Conservation (phyloP, 2,797 vertebrate species). For the Atherinosoma microstoma region DNA sequence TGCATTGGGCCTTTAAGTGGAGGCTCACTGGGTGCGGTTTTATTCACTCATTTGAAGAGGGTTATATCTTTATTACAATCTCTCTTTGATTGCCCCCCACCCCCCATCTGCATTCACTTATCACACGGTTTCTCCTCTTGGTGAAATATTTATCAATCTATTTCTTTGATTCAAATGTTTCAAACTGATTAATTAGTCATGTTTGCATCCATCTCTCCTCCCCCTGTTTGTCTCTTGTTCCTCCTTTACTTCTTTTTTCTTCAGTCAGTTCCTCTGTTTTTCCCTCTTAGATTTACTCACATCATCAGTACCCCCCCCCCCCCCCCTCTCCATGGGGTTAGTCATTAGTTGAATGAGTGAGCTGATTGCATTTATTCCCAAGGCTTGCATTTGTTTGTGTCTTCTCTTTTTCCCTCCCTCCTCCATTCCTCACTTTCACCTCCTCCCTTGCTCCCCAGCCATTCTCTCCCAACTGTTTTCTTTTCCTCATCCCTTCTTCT, state of each 20-base stretch:
- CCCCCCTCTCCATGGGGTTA: constrained; percentile 67
- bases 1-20: constrained; percentile 55
- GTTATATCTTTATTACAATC: constrained; percentile 33
- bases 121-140: constrained; percentile 55
- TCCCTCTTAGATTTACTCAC: constrained; percentile 52
- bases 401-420: constrained; percentile 41
- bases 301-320: constrained; percentile 56
- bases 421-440: constrained; percentile 18
- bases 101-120: constrained; percentile 19
- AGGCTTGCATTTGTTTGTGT: constrained; percentile 73
- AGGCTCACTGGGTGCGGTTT: constrained; percentile 37
- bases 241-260: constrained; percentile 38
- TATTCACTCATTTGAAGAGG: constrained; percentile 36
- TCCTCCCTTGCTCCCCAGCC: constrained; percentile 26
- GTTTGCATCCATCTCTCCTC: constrained; percentile 42
- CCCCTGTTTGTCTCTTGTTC: constrained; percentile 34
- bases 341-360: constrained; percentile 80
- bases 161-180: constrained; percentile 70
- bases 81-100: neutral
- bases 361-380: constrained; percentile 80
- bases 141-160: constrained; percentile 78
- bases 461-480: constrained; percentile 32
- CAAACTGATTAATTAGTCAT: constrained; percentile 73
- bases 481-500: constrained; percentile 41
- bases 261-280: constrained; percentile 39